Evolutionary conservation across 2,797 vertebrate species (phyloP).

Genomic region (Neosilurus hyrtlii): DNA sequence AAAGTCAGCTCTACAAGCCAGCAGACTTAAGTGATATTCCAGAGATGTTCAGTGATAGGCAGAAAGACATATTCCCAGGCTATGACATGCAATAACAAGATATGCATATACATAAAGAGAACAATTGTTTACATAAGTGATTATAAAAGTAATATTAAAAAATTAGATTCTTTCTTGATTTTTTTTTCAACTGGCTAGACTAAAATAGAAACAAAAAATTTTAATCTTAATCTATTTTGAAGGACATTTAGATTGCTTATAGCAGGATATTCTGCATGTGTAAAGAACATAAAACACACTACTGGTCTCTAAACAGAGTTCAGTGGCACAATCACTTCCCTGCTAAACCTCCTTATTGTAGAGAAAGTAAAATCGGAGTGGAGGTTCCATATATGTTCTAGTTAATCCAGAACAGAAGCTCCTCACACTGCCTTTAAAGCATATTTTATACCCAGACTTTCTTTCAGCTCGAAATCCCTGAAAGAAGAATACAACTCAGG

Average conservation of each 20-base stretch:
- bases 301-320: neutral
- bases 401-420: conserved; percentile 62
- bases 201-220: neutral
- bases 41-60: conserved; percentile 9
- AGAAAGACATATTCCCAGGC: conserved; percentile 3
- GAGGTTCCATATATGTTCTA: conserved; percentile 14
- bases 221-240: neutral
- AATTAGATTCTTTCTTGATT: neutral
- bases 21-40: conserved; percentile 11
- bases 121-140: neutral
- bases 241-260: neutral
- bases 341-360: conserved; percentile 21
- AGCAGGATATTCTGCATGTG: too few relatives aligned
- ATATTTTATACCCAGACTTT: conserved; percentile 47
- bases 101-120: neutral
- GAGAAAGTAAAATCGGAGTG: conserved; percentile 11
- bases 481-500: conserved; percentile 47
- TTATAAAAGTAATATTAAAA: neutral
- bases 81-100: conserved; percentile 9
- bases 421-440: conserved; percentile 42
- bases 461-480: conserved; percentile 42
- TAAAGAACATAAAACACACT: neutral
- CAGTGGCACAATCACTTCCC: neutral
- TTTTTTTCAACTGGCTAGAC: neutral
- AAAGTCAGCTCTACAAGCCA: conserved; percentile 28